phyloP scores from a whole-genome alignment of 2,888 invertebrate species.

The Diadromus collaris region DNA sequence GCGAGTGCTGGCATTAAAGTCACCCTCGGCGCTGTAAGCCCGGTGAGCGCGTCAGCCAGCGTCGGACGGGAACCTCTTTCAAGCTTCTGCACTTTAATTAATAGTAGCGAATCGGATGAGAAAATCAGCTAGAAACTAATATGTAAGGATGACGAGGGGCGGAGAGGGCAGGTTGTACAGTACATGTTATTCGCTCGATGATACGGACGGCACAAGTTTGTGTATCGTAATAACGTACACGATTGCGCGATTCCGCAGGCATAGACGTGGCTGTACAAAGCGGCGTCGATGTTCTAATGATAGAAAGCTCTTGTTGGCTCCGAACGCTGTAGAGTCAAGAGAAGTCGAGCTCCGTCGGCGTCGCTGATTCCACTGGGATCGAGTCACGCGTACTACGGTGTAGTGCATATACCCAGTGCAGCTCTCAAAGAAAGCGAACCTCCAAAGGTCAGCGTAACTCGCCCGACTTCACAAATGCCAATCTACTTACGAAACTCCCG shows the following conservation, averaged over 20 bases:
- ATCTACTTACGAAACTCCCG: conserved; percentile 75
- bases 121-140: conserved; percentile 16
- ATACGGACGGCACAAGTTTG: neutral
- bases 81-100: conserved; percentile 58
- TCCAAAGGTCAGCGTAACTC: conserved; percentile 76
- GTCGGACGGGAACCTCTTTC: conserved; percentile 33
- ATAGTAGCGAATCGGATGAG: conserved; percentile 42
- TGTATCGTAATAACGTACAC: conserved; percentile 39
- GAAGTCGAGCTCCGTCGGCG: conserved; percentile 23
- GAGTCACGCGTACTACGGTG: conserved; percentile 57
- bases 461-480: conserved; percentile 76
- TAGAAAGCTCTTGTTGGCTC: conserved; percentile 41
- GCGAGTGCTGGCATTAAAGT: conserved; percentile 56
- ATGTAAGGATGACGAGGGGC: neutral
- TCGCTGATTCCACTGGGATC: conserved; percentile 60
- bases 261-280: conserved; percentile 9
- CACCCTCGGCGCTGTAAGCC: conserved; percentile 32
- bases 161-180: conserved; percentile 12
- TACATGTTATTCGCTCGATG: conserved; percentile 37
- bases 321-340: conserved; percentile 25
- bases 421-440: conserved; percentile 76
- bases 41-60: neutral
- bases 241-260: conserved; percentile 42
- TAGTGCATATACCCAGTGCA: conserved; percentile 58
- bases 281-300: conserved; percentile 51